These are phyloP conservation scores for Seladonia tumulorum DNA, from an alignment of 2,888 invertebrate species.

Conservation along the genomic window DNA sequence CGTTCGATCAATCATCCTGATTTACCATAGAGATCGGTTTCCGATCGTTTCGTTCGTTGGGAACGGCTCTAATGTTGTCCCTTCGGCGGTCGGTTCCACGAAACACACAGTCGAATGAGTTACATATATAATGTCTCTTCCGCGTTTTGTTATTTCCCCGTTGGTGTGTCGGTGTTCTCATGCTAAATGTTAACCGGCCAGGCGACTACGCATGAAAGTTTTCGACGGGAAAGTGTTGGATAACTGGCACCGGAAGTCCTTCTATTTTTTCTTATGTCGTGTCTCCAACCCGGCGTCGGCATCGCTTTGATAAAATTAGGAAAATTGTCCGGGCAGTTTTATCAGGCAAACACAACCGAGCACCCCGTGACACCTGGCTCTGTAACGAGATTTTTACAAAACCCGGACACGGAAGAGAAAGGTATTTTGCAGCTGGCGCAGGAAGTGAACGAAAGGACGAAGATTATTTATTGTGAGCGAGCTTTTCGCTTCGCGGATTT, in stretches of 20 bases:
- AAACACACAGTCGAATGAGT: neutral
- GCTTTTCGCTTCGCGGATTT: slow-evolving; percentile 14
- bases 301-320: slow-evolving; percentile 23
- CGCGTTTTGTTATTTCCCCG: slow-evolving; percentile 41
- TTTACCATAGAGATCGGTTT: slow-evolving; percentile 40
- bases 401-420: slow-evolving; percentile 51
- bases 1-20: slow-evolving; percentile 53
- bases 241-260: slow-evolving; percentile 21
- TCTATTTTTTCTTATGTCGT: slow-evolving; percentile 3
- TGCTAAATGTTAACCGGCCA: slow-evolving; percentile 20
- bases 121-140: slow-evolving; percentile 45
- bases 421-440: slow-evolving; percentile 39
- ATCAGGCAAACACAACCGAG: neutral
- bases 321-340: slow-evolving; percentile 20
- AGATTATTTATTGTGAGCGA: slow-evolving; percentile 41
- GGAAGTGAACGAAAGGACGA: slow-evolving; percentile 27
- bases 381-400: slow-evolving; percentile 20
- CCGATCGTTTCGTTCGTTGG: slow-evolving; percentile 38
- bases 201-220: slow-evolving; percentile 20
- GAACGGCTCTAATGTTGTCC: slow-evolving; percentile 13
- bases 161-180: neutral
- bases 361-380: slow-evolving; percentile 25
- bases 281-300: neutral
- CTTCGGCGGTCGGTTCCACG: slow-evolving; percentile 24
- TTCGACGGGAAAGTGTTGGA: slow-evolving; percentile 39